Percentiles rank a stretch among this genome's conserved stretches.
Conservation (phyloP, 2,797 vertebrate genomes). For the Cacajao melanocephalus region DNA sequence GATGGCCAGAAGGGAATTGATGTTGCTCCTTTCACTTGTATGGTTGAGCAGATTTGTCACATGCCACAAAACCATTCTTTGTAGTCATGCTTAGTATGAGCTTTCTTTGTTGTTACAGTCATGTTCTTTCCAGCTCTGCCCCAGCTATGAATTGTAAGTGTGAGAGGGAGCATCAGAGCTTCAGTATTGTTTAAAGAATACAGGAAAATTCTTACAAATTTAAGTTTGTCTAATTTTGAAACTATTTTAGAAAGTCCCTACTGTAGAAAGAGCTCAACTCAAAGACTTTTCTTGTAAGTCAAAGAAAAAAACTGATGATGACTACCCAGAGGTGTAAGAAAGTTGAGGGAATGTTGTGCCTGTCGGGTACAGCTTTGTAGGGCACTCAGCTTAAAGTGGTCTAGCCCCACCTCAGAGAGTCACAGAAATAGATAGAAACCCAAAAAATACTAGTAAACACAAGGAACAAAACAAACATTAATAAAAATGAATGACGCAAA, state of each 20-base stretch:
- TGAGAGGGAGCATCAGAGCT: neutral
- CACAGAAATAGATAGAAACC: neutral
- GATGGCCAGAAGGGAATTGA: neutral
- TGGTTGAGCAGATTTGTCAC: constrained; percentile 57
- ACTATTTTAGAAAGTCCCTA: neutral
- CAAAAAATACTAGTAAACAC: neutral
- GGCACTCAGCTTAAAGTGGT: rapidly evolving
- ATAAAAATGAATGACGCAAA: neutral
- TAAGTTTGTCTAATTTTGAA: neutral
- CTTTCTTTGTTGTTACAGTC: constrained; percentile 35
- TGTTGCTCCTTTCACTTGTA: constrained; percentile 32
- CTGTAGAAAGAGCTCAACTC: neutral
- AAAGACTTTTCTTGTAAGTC: neutral
- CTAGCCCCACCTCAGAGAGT: neutral
- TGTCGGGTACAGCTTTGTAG: neutral
- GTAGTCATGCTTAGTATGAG: constrained; percentile 20
- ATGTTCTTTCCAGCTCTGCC: neutral
- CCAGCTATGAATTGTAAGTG: neutral
- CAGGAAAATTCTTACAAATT: neutral
- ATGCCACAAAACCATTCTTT: constrained; percentile 66
- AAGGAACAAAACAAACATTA: neutral
- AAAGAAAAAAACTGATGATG: neutral
- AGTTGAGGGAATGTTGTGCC: neutral
- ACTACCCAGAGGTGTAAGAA: neutral
- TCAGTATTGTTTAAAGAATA: neutral